phyloP scores from a whole-genome alignment of 2,888 invertebrate species.

The Catocala nupta region DNA sequence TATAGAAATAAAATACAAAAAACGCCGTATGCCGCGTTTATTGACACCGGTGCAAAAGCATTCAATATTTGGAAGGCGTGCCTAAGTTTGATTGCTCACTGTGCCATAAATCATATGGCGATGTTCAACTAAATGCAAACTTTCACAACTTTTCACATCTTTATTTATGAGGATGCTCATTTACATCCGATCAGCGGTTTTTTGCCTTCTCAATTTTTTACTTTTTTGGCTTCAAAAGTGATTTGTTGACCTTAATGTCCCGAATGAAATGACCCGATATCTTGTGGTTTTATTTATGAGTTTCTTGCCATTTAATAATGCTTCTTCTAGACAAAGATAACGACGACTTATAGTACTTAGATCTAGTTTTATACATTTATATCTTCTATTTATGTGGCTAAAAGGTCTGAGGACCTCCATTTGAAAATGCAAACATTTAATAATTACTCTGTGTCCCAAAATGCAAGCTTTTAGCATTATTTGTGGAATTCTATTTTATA shows the following conservation, averaged over 20 bases:
- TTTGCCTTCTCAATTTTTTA: conserved; percentile 48
- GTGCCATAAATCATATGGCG: conserved; percentile 72
- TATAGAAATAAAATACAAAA: background rate
- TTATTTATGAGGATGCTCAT: conserved; percentile 77
- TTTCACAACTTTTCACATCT: conserved; percentile 66
- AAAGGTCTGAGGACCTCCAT: too few species aligned
- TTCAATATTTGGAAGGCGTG: conserved; percentile 49
- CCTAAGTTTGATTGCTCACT: conserved; percentile 76
- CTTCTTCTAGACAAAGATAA: too few species aligned
- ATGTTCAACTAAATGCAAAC: conserved; percentile 61
- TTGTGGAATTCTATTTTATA: too few species aligned
- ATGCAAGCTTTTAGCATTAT: too few species aligned
- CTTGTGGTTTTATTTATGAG: background rate
- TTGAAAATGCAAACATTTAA: too few species aligned
- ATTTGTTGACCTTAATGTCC: conserved; percentile 43
- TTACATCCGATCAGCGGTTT: conserved; percentile 71
- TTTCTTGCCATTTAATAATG: background rate
- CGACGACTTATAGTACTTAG: too few species aligned
- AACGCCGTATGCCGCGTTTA: conserved; percentile 8
- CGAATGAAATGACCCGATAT: conserved; percentile 22
- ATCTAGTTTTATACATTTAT: too few species aligned
- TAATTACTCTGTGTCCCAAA: too few species aligned
- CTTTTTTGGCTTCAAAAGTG: conserved; percentile 51
- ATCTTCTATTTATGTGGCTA: too few species aligned
- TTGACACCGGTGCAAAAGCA: background rate